Evolutionary conservation across 2,113 vertebrate genomes (phyloP), one percentile per base, ranked within the genome.

Genomic region (Lucifuga dentata): DNA sequence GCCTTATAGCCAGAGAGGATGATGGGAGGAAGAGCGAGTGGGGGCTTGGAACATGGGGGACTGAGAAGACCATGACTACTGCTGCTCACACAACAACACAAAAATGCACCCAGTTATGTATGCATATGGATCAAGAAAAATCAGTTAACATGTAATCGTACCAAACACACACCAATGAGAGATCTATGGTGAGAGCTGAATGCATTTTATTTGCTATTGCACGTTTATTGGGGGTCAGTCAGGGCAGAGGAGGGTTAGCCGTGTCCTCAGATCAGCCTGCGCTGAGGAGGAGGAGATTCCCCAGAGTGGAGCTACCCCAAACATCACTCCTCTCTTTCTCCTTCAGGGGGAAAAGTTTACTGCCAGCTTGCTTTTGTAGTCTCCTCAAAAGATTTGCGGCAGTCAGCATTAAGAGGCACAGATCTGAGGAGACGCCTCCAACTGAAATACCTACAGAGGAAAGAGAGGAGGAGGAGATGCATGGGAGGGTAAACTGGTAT

Each of bases 321-420:
- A 85, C 77, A 86, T 76, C 73, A 45, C 84, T 86, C 50, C 69
- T 75, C 80, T 76, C 53, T 83, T 73, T 86, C 80, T 92, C 88
- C 93, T 91, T 88, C 82, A 76, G 90, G 91, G 89, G 86, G 84
- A 81, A 87, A 90, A 91, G 91, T 93, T 93, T 93, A 91, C 86
- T 87, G 85, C 83, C 88, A 87, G 80, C 81, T 88, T 79, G 84
- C 87, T 87, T 92, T 92, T 93, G 91, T 92, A 91, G 88, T 87
- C 75, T 41, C 84, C 89, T 91, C 87, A 91, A 92, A 89, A 90
- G 88, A 90, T 89, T 85, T 90, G 88, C 86, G 23, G 85, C 89
- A 88, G 87, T 91, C 89, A 89, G 92, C 91, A 90, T 89, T 91
- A 90, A 92, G 91, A 83, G 66, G 81, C 80, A 85, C 76, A 84